phyloP scores from a whole-genome alignment of 2,113 vertebrate genomes.

The Peromyscus maniculatus region DNA sequence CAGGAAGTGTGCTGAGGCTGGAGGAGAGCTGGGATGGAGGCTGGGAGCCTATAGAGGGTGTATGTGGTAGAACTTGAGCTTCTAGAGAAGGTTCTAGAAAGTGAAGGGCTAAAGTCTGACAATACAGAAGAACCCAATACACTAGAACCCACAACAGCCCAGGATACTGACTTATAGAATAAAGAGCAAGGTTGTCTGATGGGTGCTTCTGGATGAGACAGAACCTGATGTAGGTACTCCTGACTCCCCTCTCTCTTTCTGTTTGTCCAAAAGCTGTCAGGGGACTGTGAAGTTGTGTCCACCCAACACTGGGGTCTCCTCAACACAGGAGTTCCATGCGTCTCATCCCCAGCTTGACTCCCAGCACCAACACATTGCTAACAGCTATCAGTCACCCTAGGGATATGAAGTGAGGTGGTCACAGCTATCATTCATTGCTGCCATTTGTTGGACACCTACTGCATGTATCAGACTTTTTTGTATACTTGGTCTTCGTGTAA shows the following conservation, averaged over 20 bases:
- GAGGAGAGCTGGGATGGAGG: neutral
- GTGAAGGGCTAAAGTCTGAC: neutral
- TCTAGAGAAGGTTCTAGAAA: constrained; percentile 14
- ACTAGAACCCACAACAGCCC: neutral
- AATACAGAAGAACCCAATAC: neutral
- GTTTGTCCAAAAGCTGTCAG: neutral
- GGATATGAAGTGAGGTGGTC: neutral
- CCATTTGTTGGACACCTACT: neutral
- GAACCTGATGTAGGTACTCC: neutral
- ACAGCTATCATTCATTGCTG: neutral
- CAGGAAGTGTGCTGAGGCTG: neutral
- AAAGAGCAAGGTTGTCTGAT: neutral
- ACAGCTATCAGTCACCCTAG: neutral
- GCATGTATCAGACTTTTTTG: neutral
- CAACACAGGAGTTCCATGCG: neutral
- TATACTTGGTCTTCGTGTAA: neutral
- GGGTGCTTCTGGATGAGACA: neutral
- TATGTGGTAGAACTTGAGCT: neutral
- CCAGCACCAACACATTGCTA: neutral
- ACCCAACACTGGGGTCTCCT: neutral
- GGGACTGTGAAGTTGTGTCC: neutral
- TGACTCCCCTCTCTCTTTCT: neutral
- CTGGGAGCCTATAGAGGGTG: neutral
- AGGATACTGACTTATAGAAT: neutral
- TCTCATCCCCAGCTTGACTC: neutral